Base-by-base conservation (phyloP, 2,888 invertebrate genomes). In the Agrilus cyanescens region DNA sequence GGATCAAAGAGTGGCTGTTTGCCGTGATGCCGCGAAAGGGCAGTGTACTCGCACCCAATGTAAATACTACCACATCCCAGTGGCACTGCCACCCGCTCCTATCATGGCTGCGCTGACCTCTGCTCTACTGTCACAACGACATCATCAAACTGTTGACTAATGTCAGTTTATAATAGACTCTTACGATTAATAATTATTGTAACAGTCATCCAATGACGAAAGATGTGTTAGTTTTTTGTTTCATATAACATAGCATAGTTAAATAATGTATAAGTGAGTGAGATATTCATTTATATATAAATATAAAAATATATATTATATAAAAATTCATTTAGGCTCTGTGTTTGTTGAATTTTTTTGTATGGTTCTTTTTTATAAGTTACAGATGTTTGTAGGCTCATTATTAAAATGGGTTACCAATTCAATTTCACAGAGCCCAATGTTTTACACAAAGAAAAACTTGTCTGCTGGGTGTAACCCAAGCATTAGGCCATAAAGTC, bases 31-130 rank as follows among this genome's bases (percentile, higher is more conserved):
- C 70, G 89, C 87, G 65, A 89, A 89, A 70, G 90, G 90, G 72
- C 80, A 85, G 72, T 93, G 93, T 73, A 80, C 84, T 68, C 86
- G 91, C 71, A 83, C 87, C 72, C 80, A 85, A 72, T 93, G 93
- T 83, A 93, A 91, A 81, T 93, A 89, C 79, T 93, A 91, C 80
- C 91, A 93, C 80, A 89, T 93, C 80, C 90, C 91, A 63, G 81
- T 89, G 69, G 82, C 80, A 65, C 73, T 88, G 77, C 87, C 87
- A 64, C 86, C 87, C 64, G 87, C 87, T 62, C 77, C 79, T 59
- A 71, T 80, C 63, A 80, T 80, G 79, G 79, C 80, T 62, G 75
- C 77, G 66, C 66, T 67, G 50, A 58, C 66, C 56, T 61, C 67
- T 56, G 67, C 63, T 60, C 70, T 71, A 58, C 56, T 62, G 62